phyloP scores from a whole-genome alignment of 35 echinoderm and acorn worm genomes.

The Acanthaster planci region DNA sequence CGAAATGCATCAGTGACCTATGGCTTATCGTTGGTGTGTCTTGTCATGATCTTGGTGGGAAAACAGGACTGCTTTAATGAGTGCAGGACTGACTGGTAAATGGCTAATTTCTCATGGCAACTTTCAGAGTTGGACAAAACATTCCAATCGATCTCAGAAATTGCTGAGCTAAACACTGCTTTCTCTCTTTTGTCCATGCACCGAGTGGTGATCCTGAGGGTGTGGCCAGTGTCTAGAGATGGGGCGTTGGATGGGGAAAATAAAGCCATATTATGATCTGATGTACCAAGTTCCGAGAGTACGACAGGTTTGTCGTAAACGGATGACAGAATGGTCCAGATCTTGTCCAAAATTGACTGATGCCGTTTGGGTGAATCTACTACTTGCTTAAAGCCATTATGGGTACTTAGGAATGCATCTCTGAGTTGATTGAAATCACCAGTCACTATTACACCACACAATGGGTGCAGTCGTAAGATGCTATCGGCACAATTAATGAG shows the following conservation, averaged over 20 bases:
- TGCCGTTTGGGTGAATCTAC: neutral
- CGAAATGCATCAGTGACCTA: neutral
- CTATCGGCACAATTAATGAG: neutral
- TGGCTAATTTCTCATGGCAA: neutral
- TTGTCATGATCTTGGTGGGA: neutral
- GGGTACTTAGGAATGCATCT: neutral
- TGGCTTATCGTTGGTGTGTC: too few relatives aligned
- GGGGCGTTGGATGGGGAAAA: neutral
- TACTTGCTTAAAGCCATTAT: neutral
- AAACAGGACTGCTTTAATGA: neutral
- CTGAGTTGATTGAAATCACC: neutral
- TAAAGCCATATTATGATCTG: neutral
- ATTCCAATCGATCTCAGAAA: neutral
- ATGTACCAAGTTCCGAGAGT: too few relatives aligned
- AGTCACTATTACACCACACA: neutral
- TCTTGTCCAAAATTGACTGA: neutral
- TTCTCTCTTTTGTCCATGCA: neutral
- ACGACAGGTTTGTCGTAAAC: neutral
- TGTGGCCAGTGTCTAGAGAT: neutral
- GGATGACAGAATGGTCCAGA: neutral
- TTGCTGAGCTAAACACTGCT: neutral
- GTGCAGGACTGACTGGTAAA: neutral
- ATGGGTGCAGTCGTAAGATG: neutral
- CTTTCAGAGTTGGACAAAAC: neutral
- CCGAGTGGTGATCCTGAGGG: neutral